These are phyloP conservation scores for Pegoplata infirma DNA, from an alignment of 2,888 invertebrate genomes.

Conservation along the genomic window DNA sequence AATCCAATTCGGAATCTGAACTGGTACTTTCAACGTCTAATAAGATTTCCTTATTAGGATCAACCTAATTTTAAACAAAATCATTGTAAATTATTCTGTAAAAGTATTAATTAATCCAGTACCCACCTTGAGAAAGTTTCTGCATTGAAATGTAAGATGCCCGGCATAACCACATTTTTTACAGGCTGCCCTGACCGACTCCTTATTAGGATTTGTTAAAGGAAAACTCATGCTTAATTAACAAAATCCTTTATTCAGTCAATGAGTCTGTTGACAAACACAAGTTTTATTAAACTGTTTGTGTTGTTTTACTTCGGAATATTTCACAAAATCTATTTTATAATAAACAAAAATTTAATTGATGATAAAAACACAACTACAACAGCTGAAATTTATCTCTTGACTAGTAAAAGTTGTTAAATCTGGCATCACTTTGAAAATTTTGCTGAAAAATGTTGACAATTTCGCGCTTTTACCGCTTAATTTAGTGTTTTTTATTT, in stretches of 20 bases:
- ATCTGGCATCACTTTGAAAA: not conserved
- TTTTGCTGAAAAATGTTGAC: too few relatives aligned
- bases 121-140: slow-evolving; percentile 92
- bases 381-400: slow-evolving; percentile 14
- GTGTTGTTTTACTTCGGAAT: not conserved
- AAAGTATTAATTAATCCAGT: too few relatives aligned
- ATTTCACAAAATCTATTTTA: slow-evolving; percentile 8
- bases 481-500: too few relatives aligned
- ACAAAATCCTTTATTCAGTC: not conserved
- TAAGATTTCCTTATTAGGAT: slow-evolving; percentile 94
- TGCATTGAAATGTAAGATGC: slow-evolving; percentile 96
- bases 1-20: slow-evolving; percentile 89
- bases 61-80: too few relatives aligned
- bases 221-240: slow-evolving; percentile 74
- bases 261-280: not conserved
- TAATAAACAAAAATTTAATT: slow-evolving; percentile 51
- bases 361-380: slow-evolving; percentile 31
- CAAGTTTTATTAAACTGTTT: not conserved
- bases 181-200: slow-evolving; percentile 88
- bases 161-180: slow-evolving; percentile 98
- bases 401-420: slow-evolving; percentile 12
- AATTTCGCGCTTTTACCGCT: too few relatives aligned
- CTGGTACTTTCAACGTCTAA: slow-evolving; percentile 96
- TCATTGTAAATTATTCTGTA: too few relatives aligned
- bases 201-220: slow-evolving; percentile 81